Evolutionary conservation across 1,140 invertebrate genomes (phyloP), one percentile per base, ranked within the genome.

Genomic region (Radopholus similis): DNA sequence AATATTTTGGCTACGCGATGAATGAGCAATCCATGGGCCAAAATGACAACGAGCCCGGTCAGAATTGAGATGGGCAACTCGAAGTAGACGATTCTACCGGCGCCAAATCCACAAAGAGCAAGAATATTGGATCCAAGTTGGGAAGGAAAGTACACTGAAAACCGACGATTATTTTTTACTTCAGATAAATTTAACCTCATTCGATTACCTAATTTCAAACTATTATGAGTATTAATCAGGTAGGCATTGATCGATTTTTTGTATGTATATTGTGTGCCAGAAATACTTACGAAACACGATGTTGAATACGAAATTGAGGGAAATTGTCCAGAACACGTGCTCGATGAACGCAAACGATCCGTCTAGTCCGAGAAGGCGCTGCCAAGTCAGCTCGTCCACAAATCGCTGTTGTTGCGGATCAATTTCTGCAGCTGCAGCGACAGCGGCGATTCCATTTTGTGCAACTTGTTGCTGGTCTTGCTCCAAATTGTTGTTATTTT

Each of bases 301-400:
- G 67, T 97, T 95, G 83, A 97, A 97, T 21, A 97, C 85, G 4
- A 93, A 95, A 82, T 97, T 97, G 4, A 98, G 85, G 0, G 93
- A 95, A 6, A 97, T 91, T 8, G 97, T 93, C 95, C 95, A 99
- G 82, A 98, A 97, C 0, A 72, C 94, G 86, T 98, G 94, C 84
- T 98, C 95, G 28, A 98, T 85, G 80, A 98, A 98, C 15, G 95
- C 89, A 32, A 98, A 87, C 0, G 94, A 97, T 0, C 95, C 95
- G 86, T 98, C 95, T 1, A 98, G 84, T 2, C 95, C 95, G 0
- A 98, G 85, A 1, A 98, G 85, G 74, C 94, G 86, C 82, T 97
- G 94, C 95, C 95, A 98, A 0, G 95, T 97, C 1, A 98, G 83
- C 83, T 99, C 95, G 77, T 99, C 95, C 30, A 91, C 92, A 0